Conservation (phyloP, 92 coral and sea anemone species). For the Palythoa caribaeorum region DNA sequence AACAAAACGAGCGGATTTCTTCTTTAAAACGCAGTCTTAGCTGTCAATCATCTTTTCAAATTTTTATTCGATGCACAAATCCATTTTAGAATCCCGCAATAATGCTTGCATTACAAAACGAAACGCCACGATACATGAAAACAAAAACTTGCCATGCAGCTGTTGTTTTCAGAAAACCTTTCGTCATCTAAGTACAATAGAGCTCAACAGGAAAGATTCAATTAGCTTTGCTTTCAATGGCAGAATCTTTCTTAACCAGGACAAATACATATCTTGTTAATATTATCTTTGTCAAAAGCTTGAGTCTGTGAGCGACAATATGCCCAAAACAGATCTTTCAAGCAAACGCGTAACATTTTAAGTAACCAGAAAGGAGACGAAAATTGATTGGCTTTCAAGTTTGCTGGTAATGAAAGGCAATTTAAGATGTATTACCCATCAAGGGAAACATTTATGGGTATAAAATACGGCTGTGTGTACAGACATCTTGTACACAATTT, state of each 20-base stretch:
- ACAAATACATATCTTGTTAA: constrained; percentile 47
- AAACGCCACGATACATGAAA: constrained; percentile 35
- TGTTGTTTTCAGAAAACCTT: constrained; percentile 40
- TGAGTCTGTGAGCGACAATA: not conserved
- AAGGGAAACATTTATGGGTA: constrained; percentile 34
- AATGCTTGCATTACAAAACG: constrained; percentile 44
- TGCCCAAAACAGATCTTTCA: not conserved
- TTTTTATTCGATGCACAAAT: constrained; percentile 25
- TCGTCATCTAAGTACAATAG: constrained; percentile 45
- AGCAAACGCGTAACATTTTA: constrained; percentile 7
- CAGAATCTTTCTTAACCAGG: constrained; percentile 33
- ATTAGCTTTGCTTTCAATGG: constrained; percentile 45
- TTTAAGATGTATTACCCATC: constrained; percentile 34
- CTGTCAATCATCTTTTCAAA: constrained; percentile 50
- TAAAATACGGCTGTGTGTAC: constrained; percentile 18
- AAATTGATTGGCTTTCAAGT: constrained; percentile 18
- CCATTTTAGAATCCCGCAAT: constrained; percentile 45
- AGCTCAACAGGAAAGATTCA: constrained; percentile 52
- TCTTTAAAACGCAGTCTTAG: constrained; percentile 23
- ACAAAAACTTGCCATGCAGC: constrained; percentile 48
- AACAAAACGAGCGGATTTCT: constrained; percentile 48
- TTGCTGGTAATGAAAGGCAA: not conserved
- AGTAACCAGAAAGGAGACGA: not conserved
- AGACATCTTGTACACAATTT: constrained; percentile 23
- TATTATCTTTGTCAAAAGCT: constrained; percentile 33